These are phyloP conservation scores for Leptodactylus fuscus DNA, from an alignment of 2,113 vertebrate species.

Conservation along the genomic window DNA sequence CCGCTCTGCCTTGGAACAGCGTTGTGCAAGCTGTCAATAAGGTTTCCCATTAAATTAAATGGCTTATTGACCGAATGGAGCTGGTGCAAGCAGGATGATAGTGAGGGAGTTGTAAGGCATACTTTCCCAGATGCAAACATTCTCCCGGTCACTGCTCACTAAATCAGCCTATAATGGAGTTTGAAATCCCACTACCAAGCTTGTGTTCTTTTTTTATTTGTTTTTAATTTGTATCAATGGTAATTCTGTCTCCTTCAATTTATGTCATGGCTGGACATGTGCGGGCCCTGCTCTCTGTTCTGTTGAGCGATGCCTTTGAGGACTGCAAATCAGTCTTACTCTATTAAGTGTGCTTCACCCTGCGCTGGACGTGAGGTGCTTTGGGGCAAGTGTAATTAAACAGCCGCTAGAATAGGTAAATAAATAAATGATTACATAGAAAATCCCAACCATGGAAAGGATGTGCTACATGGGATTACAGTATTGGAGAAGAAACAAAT, in stretches of 20 bases:
- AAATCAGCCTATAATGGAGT: constrained; percentile 89
- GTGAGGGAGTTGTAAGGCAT: constrained; percentile 73
- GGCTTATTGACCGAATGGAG: constrained; percentile 92
- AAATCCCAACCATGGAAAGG: neutral
- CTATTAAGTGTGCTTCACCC: constrained; percentile 38
- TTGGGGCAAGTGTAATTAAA: constrained; percentile 53
- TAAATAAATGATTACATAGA: constrained; percentile 39
- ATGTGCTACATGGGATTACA: neutral
- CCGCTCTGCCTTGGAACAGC: constrained; percentile 78
- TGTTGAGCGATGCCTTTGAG: neutral
- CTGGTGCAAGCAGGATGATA: constrained; percentile 70
- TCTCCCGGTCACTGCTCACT: constrained; percentile 83
- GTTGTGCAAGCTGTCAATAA: constrained; percentile 87
- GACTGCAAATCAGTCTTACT: constrained; percentile 51
- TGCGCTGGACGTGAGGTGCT: constrained; percentile 13
- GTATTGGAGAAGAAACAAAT: neutral
- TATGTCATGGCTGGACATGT: constrained; percentile 66
- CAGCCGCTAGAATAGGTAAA: constrained; percentile 26
- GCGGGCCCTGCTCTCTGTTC: neutral
- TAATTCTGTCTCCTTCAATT: constrained; percentile 81
- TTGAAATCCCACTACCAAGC: constrained; percentile 78
- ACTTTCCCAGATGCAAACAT: constrained; percentile 74
- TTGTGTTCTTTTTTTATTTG: constrained; percentile 85
- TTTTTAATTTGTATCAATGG: constrained; percentile 92
- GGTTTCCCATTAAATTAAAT: constrained; percentile 94